Evolutionary conservation across 35 echinoderm and acorn worm species (phyloP).

Genomic region (Anneissia japonica): DNA sequence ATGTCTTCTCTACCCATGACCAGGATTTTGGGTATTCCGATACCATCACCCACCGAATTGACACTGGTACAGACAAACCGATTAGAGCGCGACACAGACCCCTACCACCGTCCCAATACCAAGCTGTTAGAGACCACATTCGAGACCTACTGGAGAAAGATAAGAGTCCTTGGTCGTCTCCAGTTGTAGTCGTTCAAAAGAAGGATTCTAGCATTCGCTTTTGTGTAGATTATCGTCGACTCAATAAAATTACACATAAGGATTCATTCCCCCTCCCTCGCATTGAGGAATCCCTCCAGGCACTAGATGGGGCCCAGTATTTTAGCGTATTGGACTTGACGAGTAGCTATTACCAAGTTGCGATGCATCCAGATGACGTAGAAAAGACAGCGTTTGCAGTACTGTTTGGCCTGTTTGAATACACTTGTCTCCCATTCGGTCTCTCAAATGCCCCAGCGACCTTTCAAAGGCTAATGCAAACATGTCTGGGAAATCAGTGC

Average conservation of each 20-base stretch:
- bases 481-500: too few relatives aligned
- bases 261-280: constrained; percentile 44
- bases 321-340: constrained; percentile 35
- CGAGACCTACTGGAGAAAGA: constrained; percentile 6
- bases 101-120: not conserved
- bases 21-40: constrained; percentile 34
- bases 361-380: not conserved
- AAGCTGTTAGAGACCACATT: not conserved
- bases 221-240: constrained; percentile 33
- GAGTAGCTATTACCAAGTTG: constrained; percentile 38
- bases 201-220: constrained; percentile 14
- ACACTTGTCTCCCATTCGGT: too few relatives aligned
- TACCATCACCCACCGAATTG: constrained; percentile 1
- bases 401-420: too few relatives aligned
- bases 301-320: constrained; percentile 3
- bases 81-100: constrained; percentile 15
- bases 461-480: too few relatives aligned
- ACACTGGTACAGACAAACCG: constrained; percentile 12
- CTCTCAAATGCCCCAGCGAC: too few relatives aligned
- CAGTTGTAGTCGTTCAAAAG: constrained; percentile 55
- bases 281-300: constrained; percentile 39
- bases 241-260: constrained; percentile 41
- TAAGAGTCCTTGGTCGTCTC: constrained; percentile 43
- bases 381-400: constrained; percentile 18
- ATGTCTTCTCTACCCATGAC: constrained; percentile 11